Evolutionary conservation across 1,140 invertebrate species (phyloP).

Genomic region (Colletes gigas): DNA sequence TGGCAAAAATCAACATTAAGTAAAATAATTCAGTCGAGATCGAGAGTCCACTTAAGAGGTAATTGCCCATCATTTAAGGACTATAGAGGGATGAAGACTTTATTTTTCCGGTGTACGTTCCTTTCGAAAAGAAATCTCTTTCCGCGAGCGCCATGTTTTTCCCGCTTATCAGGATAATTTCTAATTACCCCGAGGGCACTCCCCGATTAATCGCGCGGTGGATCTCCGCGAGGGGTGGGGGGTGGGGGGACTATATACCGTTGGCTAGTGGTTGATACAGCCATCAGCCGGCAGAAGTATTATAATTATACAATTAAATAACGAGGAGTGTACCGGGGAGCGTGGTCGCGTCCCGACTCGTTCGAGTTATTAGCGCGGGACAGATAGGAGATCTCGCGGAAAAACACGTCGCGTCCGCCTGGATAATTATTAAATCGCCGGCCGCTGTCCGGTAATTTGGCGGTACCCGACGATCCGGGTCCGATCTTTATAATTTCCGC

Average conservation of each 20-base stretch:
- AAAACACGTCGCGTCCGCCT: not conserved
- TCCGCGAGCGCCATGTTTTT: not conserved
- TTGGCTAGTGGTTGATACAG: slow-evolving; percentile 9
- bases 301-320: slow-evolving; percentile 49
- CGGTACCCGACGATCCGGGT: slow-evolving; percentile 41
- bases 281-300: slow-evolving; percentile 5
- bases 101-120: not conserved
- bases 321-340: not conserved
- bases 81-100: too few relatives aligned
- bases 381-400: too few relatives aligned
- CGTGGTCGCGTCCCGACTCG: not conserved
- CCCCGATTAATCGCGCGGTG: slow-evolving; percentile 24
- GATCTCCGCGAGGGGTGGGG: not conserved
- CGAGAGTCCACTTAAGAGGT: too few relatives aligned
- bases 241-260: not conserved
- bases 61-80: too few relatives aligned
- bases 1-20: too few relatives aligned
- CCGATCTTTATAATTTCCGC: slow-evolving; percentile 52
- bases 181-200: slow-evolving; percentile 21
- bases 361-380: not conserved
- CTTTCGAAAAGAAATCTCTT: too few relatives aligned
- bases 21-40: too few relatives aligned
- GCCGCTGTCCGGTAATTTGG: slow-evolving; percentile 49
- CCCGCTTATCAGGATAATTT: slow-evolving; percentile 26
- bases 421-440: slow-evolving; percentile 1